Base-by-base conservation (phyloP, 2,113 vertebrate species). In the Fulmarus glacialis region DNA sequence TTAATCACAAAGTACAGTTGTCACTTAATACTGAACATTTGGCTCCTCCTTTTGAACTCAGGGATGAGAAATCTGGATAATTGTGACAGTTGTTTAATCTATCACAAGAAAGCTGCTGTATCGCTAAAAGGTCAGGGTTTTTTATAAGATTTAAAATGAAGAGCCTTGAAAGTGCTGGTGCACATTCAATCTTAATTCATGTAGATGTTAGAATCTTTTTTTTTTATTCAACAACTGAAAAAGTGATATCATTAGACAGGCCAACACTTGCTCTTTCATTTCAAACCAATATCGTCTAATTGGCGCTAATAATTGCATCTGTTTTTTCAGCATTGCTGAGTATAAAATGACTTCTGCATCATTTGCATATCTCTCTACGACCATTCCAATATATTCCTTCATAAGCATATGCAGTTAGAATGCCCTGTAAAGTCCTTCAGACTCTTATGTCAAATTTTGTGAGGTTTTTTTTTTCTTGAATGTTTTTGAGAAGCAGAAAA, bases 281-380 rank as follows among this genome's bases (percentile, higher is more conserved):
- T 93, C 5, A 11, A 56, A 89, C 45, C 32, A 34, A 9, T 81
- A 40, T 73, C 13, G 4, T 90, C 36, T 55, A 90, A 83, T 50
- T 92, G 27, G 42, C 67, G 42, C 80, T 94, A 87, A 91, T 90
- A 87, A 92, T 90, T 71, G 38, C 52, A 59, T 92, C 77, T 89
- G 30, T 4, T 85, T 96, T 79, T 91, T 74, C 58, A 78, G 23
- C 56, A 43, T 21, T 86, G 26, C 52, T 79, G 47, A 88, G 24
- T 81, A 40, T 53, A 70, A 73, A 87, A 78, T 58, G 2, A 58
- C 36, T 71, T 74, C 38, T 48, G 17, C 13, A 15, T 77, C 27
- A 78, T 75, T 67, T 78, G 11, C 6, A 2, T 43, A n/a, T 88
- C 40, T 72, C 32, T 91, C 66, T 43, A 2, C 66, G 29, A 22